These are phyloP conservation scores for Drosophila buzzatii DNA, from an alignment of 2,888 invertebrate genomes.

Conservation along the genomic window DNA sequence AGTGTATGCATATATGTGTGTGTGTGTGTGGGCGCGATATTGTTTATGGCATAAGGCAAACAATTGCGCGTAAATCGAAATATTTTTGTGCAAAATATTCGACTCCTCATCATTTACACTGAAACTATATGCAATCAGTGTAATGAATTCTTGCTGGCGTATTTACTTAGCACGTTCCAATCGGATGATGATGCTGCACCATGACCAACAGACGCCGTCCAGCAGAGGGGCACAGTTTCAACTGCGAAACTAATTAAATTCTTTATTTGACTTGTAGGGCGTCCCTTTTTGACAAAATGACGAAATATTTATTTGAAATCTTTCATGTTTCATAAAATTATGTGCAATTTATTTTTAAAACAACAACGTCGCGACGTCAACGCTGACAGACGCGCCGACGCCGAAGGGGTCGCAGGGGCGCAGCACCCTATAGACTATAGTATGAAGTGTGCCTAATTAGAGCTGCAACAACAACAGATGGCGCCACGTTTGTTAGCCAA, in stretches of 20 bases:
- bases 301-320: conserved; percentile 81
- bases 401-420: conserved; percentile 10
- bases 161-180: conserved; percentile 20
- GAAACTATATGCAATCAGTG: conserved; percentile 17
- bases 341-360: conserved; percentile 79
- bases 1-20: not conserved
- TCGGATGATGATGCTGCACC: conserved; percentile 7
- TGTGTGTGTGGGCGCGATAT: conserved; percentile 16
- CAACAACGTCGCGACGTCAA: conserved; percentile 39
- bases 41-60: conserved; percentile 27
- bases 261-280: not conserved
- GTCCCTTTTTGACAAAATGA: conserved; percentile 58
- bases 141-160: not conserved
- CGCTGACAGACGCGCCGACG: conserved; percentile 56
- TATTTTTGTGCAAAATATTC: conserved; percentile 49
- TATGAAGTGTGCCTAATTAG: conserved; percentile 75
- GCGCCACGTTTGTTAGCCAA: conserved; percentile 71
- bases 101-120: conserved; percentile 19
- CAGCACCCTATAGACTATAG: conserved; percentile 18
- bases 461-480: conserved; percentile 61
- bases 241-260: conserved; percentile 46
- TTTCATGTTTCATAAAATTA: conserved; percentile 81
- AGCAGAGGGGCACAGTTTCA: conserved; percentile 3
- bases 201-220: conserved; percentile 21
- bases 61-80: conserved; percentile 46